Conservation (phyloP, 2,888 invertebrate genomes). For the Orgyia antiqua region DNA sequence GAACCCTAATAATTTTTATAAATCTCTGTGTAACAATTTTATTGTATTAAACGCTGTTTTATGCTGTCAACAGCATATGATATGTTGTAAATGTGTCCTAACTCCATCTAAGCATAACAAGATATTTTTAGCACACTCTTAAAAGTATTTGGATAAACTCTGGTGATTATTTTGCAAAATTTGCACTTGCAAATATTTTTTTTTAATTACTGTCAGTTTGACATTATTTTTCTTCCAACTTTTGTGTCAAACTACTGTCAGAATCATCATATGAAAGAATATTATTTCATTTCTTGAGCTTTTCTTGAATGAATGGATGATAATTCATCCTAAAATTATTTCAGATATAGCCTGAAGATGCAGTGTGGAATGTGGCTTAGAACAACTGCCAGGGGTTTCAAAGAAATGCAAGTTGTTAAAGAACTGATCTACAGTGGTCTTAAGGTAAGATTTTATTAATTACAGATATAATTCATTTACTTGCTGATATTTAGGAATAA, state of each 20-base stretch:
- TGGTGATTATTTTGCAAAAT: too few species aligned
- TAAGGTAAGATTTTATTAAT: constrained; percentile 23
- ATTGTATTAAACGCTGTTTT: too few species aligned
- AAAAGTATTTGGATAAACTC: too few species aligned
- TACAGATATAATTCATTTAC: too few species aligned
- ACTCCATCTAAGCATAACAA: too few species aligned
- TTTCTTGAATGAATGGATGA: constrained; percentile 10
- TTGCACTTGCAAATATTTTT: too few species aligned
- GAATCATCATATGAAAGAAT: constrained; percentile 13
- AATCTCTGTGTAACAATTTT: too few species aligned
- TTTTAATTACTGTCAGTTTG: constrained; percentile 36
- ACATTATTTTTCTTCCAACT: constrained; percentile 36
- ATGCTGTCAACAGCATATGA: too few species aligned
- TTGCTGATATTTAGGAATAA: too few species aligned
- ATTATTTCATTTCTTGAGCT: constrained; percentile 5
- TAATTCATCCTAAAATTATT: constrained; percentile 12
- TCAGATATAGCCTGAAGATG: constrained; percentile 20
- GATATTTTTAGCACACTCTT: too few species aligned
- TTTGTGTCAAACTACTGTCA: constrained; percentile 49
- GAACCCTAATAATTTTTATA: too few species aligned
- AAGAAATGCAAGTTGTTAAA: constrained; percentile 13
- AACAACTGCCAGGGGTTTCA: constrained; percentile 10
- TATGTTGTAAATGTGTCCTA: too few species aligned
- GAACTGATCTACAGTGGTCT: constrained; percentile 13
- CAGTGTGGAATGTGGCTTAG: constrained; percentile 13